phyloP scores from a whole-genome alignment of 1,140 invertebrate genomes.

The Lerema accius region DNA sequence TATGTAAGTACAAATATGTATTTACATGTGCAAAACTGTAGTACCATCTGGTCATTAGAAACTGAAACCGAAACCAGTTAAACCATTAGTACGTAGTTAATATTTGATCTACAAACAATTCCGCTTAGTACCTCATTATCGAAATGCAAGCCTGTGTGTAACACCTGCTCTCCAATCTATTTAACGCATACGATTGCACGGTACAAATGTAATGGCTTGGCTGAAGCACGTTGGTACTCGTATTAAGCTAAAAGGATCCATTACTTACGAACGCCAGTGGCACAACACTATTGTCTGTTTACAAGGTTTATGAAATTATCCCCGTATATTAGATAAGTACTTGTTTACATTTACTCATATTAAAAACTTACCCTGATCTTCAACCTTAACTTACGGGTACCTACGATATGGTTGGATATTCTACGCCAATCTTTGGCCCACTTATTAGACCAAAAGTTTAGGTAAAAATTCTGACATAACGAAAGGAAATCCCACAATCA shows the following conservation, averaged over 20 bases:
- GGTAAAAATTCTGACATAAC: no score
- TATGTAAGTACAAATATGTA: no score
- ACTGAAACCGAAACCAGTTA: not conserved
- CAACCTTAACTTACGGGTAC: no score
- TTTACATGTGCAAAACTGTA: no score
- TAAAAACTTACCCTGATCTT: no score
- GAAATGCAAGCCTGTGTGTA: not conserved
- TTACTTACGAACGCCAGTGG: constrained; percentile 12
- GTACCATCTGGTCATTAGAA: no score
- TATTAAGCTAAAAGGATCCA: constrained; percentile 25
- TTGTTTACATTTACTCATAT: no score
- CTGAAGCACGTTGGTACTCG: constrained; percentile 4
- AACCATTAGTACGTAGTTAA: no score
- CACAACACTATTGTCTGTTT: constrained; percentile 9
- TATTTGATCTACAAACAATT: not conserved
- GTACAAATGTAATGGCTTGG: constrained; percentile 8
- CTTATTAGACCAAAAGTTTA: no score
- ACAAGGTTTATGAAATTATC: constrained; percentile 3
- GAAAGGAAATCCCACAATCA: no score
- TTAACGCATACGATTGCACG: constrained; percentile 21
- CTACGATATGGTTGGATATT: no score
- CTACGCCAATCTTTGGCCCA: no score
- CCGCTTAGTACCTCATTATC: not conserved
- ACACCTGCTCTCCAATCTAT: constrained; percentile 21
- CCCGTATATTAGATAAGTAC: not conserved